Base-by-base conservation (phyloP, 2,888 invertebrate species). In the Himalopsyche tibetana region DNA sequence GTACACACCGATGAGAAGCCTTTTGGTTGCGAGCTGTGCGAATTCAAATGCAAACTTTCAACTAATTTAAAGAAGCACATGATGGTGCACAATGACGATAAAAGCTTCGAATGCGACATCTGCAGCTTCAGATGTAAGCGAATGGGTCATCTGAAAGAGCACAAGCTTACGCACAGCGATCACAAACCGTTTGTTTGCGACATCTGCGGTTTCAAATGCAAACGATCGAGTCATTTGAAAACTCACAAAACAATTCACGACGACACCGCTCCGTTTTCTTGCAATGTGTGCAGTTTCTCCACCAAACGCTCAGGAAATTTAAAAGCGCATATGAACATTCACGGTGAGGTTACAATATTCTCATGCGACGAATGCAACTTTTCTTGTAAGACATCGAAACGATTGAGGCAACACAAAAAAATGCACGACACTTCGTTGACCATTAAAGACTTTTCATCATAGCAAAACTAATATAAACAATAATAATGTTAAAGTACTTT, bases 1-100 rank as follows among this genome's bases (percentile, higher is more conserved):
- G 17, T 81, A 17, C 81, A 81, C 81, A 81, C 45, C n/a, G 55
- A 19, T 19, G 82, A 82, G 36, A 85, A 85, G 28, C 69, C 82
- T 17, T 85, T 82, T 36, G n/a, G 51, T 17, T 85, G 85, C 56
- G 28, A 51, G 0, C 19, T 82, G 69, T 85, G 85, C 28, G 38
- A 69, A 6, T 84, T 55, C 12, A 80, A 28, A 19, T 80, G 80
- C 9, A 82, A 55, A 82, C 28, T 82, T 45, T 45, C 51, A 17
- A 38, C 19, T 6, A 56, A 82, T 36, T 45, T 85, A 69, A 82
- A 82, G 15, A 63, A 69, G 9, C 85, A 85, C 51, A 80, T 55
- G 6, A 40, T 80, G 11, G 28, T 56, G 3, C 84, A 84, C 51
- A 81, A 80, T 9, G 80, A 81, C 12, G 63, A 82, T 8, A 85